Percentiles rank a stretch among this genome's conserved stretches.
Conservation (phyloP, 2,113 vertebrate species). For the Isurus oxyrinchus region DNA sequence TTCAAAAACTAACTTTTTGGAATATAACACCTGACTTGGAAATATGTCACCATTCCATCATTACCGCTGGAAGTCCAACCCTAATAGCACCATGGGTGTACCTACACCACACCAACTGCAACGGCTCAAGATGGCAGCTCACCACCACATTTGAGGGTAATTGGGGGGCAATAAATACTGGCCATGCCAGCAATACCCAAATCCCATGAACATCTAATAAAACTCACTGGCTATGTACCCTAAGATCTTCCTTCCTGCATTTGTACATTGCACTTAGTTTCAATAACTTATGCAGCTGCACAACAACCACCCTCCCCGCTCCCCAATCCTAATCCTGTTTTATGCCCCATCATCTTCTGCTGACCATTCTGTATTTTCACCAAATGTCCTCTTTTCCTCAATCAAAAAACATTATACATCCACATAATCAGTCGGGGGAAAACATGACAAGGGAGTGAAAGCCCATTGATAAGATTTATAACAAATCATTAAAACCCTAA, state of each 20-base stretch:
- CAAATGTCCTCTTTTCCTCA: not conserved
- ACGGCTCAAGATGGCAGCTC: not conserved
- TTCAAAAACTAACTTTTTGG: not conserved
- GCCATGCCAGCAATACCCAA: not conserved
- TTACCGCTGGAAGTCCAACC: not conserved
- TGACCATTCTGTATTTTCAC: not conserved
- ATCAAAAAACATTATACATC: not conserved
- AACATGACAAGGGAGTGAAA: not conserved
- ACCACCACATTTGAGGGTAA: not conserved
- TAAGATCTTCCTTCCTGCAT: not conserved
- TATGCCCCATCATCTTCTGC: not conserved
- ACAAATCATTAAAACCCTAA: not conserved
- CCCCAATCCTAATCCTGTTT: not conserved
- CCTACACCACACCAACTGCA: not conserved
- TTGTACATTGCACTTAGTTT: not conserved
- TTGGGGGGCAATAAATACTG: not conserved
- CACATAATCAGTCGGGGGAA: not conserved
- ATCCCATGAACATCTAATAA: not conserved
- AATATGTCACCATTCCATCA: not conserved
- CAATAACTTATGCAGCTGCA: not conserved
- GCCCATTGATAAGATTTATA: not conserved
- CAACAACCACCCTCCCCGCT: not conserved
- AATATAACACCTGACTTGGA: not conserved
- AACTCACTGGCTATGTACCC: not conserved
- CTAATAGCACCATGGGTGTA: too few species aligned